Evolutionary conservation across 2,797 vertebrate genomes (phyloP).

Genomic region (Sebastes reedi): DNA sequence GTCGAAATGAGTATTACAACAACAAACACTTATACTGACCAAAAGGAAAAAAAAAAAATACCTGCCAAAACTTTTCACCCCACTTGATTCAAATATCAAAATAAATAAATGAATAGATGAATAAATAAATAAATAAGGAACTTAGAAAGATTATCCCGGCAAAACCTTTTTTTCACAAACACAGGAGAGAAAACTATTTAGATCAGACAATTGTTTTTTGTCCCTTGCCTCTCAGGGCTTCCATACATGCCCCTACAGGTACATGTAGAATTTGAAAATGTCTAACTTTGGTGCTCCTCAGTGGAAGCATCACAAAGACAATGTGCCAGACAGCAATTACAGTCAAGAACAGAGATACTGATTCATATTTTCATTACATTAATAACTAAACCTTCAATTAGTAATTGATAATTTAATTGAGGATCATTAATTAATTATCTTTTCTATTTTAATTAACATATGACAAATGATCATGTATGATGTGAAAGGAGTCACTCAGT

Average conservation of each 20-base stretch:
- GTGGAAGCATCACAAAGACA: neutral
- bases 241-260: neutral
- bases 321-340: neutral
- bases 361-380: neutral
- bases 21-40: neutral
- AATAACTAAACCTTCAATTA: slow-evolving; percentile 1
- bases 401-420: slow-evolving; percentile 1
- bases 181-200: no score
- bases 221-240: neutral
- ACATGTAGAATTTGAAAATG: neutral
- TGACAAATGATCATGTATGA: neutral
- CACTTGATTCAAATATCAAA: no score
- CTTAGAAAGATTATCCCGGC: no score
- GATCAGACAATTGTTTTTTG: neutral
- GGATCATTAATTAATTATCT: neutral
- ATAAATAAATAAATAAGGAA: no score
- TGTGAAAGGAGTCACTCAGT: neutral
- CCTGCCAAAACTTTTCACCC: accelerated
- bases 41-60: no score
- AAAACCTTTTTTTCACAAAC: no score
- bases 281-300: neutral
- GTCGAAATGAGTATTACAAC: neutral
- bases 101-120: no score
- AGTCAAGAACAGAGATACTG: neutral
- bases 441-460: neutral